These are phyloP conservation scores for Plectropomus leopardus DNA, from an alignment of 2,113 vertebrate species.

Conservation along the genomic window DNA sequence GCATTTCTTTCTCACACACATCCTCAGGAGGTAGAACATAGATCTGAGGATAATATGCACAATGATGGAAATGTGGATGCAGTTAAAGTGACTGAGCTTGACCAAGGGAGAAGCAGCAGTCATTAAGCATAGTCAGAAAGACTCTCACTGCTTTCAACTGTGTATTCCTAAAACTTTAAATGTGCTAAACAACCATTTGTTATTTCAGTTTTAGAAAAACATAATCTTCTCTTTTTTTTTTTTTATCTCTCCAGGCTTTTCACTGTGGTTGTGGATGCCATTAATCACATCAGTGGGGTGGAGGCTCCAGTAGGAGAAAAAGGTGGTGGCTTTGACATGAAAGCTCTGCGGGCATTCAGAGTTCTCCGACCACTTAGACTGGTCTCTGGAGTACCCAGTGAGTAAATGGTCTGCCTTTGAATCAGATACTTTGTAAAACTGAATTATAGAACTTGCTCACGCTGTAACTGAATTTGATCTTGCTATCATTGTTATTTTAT, in stretches of 20 bases:
- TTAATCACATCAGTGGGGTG: constrained; percentile 88
- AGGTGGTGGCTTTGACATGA: constrained; percentile 94
- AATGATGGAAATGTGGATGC: too few relatives aligned
- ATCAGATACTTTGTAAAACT: not conserved
- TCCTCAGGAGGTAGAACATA: too few relatives aligned
- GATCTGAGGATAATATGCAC: too few relatives aligned
- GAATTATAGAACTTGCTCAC: not conserved
- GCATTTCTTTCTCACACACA: too few relatives aligned
- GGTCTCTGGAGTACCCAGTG: constrained; percentile 97
- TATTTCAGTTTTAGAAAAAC: too few relatives aligned
- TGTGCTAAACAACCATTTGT: not conserved
- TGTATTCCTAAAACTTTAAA: not conserved
- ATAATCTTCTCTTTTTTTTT: not conserved
- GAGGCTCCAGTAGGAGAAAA: constrained; percentile 87
- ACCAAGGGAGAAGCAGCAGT: too few relatives aligned
- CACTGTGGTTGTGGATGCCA: constrained; percentile 89
- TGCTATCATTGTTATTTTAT: not conserved
- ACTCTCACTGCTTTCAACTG: not conserved
- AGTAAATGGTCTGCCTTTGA: constrained; percentile 84
- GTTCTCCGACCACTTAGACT: constrained; percentile 93
- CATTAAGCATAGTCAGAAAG: not conserved
- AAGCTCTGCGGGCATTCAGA: constrained; percentile 94
- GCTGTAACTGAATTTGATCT: not conserved
- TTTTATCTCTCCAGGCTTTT: constrained; percentile 85
- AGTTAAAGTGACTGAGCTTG: too few relatives aligned